These are phyloP conservation scores for Pseudorasbora parva DNA, from an alignment of 2,113 vertebrate genomes.

Conservation along the genomic window DNA sequence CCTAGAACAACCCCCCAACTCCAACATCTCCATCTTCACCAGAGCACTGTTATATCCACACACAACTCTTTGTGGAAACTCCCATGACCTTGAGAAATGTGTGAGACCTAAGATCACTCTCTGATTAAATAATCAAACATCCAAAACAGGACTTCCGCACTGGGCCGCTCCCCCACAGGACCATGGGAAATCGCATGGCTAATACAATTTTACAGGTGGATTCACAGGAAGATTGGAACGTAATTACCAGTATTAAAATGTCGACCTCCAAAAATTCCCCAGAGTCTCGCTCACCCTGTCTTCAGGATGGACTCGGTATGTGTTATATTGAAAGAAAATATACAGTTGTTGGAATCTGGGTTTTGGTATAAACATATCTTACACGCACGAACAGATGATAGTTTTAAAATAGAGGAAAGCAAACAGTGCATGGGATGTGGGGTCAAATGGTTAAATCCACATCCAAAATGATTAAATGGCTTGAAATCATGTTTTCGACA, in stretches of 20 bases:
- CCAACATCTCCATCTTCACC: neutral
- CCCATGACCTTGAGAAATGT: conserved; percentile 59
- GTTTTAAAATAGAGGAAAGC: conserved; percentile 46
- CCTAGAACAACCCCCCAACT: neutral
- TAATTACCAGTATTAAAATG: conserved; percentile 64
- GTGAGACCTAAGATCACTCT: conserved; percentile 43
- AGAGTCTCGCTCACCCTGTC: conserved; percentile 35
- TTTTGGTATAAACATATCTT: conserved; percentile 47
- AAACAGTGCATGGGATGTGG: conserved; percentile 27
- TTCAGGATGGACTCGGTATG: conserved; percentile 41
- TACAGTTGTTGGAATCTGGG: conserved; percentile 53
- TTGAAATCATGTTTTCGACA: conserved; percentile 45
- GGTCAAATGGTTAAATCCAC: conserved; percentile 50
- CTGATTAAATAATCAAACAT: conserved; percentile 59
- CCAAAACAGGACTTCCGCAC: conserved; percentile 37
- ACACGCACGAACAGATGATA: conserved; percentile 35
- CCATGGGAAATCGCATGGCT: conserved; percentile 59
- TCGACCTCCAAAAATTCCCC: conserved; percentile 52
- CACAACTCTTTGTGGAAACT: conserved; percentile 40
- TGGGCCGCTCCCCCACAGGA: conserved; percentile 45
- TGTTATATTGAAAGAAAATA: conserved; percentile 51
- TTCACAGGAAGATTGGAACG: conserved; percentile 57
- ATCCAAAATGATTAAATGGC: conserved; percentile 52
- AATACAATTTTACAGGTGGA: conserved; percentile 64
- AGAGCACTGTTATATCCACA: conserved; percentile 28